Base-by-base conservation (phyloP, 37 sponge, comb jelly and placozoan species). In the Geodia barretti region DNA sequence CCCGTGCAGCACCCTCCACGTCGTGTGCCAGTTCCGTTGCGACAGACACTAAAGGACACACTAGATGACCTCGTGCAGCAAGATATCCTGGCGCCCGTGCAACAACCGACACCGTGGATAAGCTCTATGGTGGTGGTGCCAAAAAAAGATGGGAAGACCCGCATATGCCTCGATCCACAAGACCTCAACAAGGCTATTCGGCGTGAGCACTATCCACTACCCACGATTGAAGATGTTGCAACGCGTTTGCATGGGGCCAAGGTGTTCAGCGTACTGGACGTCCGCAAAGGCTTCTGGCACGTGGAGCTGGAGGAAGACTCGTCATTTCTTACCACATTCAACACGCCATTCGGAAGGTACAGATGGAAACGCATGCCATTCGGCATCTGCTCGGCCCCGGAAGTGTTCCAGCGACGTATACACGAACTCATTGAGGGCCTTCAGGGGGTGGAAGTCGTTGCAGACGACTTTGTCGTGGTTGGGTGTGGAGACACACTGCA, bases 271-370 rank as follows among this genome's bases (percentile, higher is more conserved):
- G 66, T 60, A 31, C 59, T 89, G 7, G 90, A 89, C 24, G 80
- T 75, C 19, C 31, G 61, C 33, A 24, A 38, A 39, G 84, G 90
- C 9, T 90, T 73, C 42, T 90, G 85, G 90, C 82, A 85, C 32
- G 60, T 90, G 3, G 77, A 39, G 3, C 81, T 89, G 64, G 63
- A 31, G 61, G 23, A 37, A 73, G 78, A 25, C 33, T 39, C 26
- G 61, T 60, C 20, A 80, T 89, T 47, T 79, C n/a, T n/a, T n/a
- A n/a, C 82, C 33, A 91, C 87, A 62, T 92, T 92, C 80, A 78
- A 79, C 54, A 87, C 84, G 21, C 81, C 85, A 28, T 41, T 43
- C 14, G 83, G 83, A 39, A 23, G 74, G 8, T 71, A 68, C 59
- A 38, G 80, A 11, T 88, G 42, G 60, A 35, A 32, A 36, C 31